Percentiles rank a stretch among this genome's conserved stretches.
Conservation (phyloP, 2,888 invertebrate species). For the Drosophila paramelanica region DNA sequence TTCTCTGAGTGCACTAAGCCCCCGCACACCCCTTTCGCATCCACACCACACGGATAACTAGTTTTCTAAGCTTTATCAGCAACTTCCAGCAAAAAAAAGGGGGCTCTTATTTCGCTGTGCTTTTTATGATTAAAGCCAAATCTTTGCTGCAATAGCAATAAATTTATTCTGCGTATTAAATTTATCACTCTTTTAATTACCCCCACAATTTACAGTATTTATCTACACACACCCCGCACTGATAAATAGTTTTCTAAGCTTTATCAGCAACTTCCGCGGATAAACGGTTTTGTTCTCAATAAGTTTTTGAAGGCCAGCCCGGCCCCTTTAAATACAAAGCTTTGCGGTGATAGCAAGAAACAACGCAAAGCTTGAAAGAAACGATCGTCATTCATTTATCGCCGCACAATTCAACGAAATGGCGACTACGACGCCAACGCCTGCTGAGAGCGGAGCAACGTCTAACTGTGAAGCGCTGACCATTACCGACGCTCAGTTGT, state of each 20-base stretch:
- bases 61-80: constrained; percentile 32
- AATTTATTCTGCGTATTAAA: not conserved
- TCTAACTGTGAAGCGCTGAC: constrained; percentile 70
- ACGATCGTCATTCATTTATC: constrained; percentile 41
- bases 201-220: too few relatives aligned
- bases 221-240: not conserved
- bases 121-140: not conserved
- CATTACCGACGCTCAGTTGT: constrained; percentile 49
- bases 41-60: not conserved
- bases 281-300: constrained; percentile 15
- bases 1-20: not conserved
- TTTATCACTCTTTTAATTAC: not conserved
- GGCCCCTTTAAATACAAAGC: constrained; percentile 10
- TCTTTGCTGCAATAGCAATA: constrained; percentile 38
- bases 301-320: constrained; percentile 32
- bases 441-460: constrained; percentile 32
- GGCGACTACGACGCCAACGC: constrained; percentile 20
- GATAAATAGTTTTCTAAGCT: constrained; percentile 4
- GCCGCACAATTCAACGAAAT: constrained; percentile 32
- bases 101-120: constrained; percentile 7
- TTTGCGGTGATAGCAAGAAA: constrained; percentile 38
- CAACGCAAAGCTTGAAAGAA: constrained; percentile 25
- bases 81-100: constrained; percentile 37
- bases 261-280: constrained; percentile 51
- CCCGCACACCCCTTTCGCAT: not conserved